Conservation (phyloP, 2,113 vertebrate species). For the Vanacampus margaritifer region DNA sequence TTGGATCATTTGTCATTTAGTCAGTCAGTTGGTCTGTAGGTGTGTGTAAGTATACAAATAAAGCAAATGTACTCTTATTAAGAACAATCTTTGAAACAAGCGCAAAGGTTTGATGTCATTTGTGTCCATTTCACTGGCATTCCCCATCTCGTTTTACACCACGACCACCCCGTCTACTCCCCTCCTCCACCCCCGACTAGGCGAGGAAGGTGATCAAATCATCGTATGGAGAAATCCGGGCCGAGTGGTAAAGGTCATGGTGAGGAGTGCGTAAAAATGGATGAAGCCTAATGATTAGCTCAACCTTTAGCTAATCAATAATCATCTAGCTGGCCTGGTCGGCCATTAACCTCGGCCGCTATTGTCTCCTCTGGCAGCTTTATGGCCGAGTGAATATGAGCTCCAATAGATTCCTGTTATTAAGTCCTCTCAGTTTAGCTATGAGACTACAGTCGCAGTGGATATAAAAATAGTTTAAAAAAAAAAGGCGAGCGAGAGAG, state of each 20-base stretch:
- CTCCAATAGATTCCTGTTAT: not conserved
- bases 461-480: not conserved
- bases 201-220: conserved; percentile 65
- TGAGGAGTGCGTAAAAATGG: conserved; percentile 75
- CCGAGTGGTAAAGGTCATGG: conserved; percentile 71
- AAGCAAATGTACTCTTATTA: too few relatives aligned
- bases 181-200: not conserved
- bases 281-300: conserved; percentile 84
- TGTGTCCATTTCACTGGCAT: not conserved
- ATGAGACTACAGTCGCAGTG: not conserved
- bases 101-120: not conserved
- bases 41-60: too few relatives aligned
- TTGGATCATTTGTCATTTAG: not conserved
- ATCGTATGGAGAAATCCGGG: conserved; percentile 68
- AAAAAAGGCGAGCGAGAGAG: not conserved
- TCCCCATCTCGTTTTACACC: not conserved
- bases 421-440: not conserved
- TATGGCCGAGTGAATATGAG: conserved; percentile 48
- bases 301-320: conserved; percentile 85
- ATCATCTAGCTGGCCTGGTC: conserved; percentile 80
- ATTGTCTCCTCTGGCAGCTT: conserved; percentile 75
- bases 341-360: conserved; percentile 73
- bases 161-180: not conserved
- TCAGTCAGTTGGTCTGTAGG: not conserved
- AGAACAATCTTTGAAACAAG: not conserved